Evolutionary conservation across 2,888 invertebrate species (phyloP).

Genomic region (Apodemia duryi): DNA sequence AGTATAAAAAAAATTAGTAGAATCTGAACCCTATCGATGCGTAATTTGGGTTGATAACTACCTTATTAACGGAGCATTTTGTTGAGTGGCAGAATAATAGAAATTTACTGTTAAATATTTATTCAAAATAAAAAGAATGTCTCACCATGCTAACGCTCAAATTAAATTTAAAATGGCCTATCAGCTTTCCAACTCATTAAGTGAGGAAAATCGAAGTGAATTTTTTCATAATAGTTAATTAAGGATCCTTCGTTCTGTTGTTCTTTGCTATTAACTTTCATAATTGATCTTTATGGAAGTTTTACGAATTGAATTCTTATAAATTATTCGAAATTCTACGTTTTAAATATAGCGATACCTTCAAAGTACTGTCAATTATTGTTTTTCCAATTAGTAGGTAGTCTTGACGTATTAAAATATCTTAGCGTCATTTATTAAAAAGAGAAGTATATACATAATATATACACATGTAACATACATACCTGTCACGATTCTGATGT

Average conservation of each 20-base stretch:
- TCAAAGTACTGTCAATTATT: not conserved
- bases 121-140: conserved; percentile 18
- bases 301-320: conserved; percentile 12
- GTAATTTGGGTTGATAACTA: too few species aligned
- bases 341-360: not conserved
- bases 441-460: too few species aligned
- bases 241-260: conserved; percentile 18
- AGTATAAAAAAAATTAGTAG: too few species aligned
- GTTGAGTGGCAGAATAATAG: too few species aligned
- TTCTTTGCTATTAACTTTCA: conserved; percentile 20
- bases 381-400: not conserved
- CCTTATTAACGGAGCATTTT: too few species aligned
- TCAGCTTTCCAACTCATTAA: conserved; percentile 33
- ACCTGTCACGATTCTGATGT: too few species aligned
- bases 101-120: conserved; percentile 1
- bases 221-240: conserved; percentile 30
- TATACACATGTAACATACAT: too few species aligned
- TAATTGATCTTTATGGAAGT: conserved; percentile 18
- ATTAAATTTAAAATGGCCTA: conserved; percentile 36
- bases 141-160: conserved; percentile 31
- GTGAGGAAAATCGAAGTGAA: conserved; percentile 30
- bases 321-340: not conserved
- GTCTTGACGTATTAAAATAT: too few species aligned
- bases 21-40: too few species aligned
- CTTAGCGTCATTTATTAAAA: too few species aligned